phyloP scores from a whole-genome alignment of 2,113 vertebrate genomes.

The Anoura caudifer region DNA sequence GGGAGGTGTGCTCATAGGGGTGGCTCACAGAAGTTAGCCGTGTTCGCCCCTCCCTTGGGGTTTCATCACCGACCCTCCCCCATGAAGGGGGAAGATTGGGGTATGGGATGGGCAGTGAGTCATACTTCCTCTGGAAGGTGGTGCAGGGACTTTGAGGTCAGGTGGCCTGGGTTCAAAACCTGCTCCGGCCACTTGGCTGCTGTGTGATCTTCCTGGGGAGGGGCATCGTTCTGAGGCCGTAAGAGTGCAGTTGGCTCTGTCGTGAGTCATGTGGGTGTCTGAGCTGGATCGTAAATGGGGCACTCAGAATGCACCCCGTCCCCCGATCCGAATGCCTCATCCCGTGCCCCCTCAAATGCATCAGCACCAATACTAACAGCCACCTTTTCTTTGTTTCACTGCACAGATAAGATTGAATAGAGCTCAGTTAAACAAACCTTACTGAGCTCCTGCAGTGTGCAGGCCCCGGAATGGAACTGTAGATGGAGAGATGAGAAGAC shows the following conservation, averaged over 20 bases:
- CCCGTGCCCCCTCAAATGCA: not conserved
- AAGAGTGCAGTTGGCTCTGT: not conserved
- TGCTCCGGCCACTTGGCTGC: not conserved
- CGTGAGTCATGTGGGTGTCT: not conserved
- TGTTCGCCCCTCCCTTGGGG: accelerated
- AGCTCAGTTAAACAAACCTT: not conserved
- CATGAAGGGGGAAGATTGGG: not conserved
- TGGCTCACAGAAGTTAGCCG: not conserved
- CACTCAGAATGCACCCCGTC: too few relatives aligned
- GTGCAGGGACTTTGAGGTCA: not conserved
- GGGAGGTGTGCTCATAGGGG: accelerated
- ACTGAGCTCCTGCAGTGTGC: accelerated
- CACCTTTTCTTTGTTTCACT: not conserved
- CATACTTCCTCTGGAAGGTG: not conserved
- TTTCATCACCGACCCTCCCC: not conserved
- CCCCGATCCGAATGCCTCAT: not conserved
- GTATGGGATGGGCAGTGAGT: accelerated
- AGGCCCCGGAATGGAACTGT: not conserved
- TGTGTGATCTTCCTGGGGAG: not conserved
- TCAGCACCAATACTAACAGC: too few relatives aligned
- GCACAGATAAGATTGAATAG: not conserved
- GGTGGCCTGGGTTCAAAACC: not conserved
- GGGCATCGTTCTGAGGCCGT: not conserved
- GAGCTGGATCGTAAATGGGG: accelerated
- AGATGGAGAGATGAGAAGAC: not conserved